phyloP scores from a whole-genome alignment of 2,113 vertebrate species.

The Burhinus oedicnemus region DNA sequence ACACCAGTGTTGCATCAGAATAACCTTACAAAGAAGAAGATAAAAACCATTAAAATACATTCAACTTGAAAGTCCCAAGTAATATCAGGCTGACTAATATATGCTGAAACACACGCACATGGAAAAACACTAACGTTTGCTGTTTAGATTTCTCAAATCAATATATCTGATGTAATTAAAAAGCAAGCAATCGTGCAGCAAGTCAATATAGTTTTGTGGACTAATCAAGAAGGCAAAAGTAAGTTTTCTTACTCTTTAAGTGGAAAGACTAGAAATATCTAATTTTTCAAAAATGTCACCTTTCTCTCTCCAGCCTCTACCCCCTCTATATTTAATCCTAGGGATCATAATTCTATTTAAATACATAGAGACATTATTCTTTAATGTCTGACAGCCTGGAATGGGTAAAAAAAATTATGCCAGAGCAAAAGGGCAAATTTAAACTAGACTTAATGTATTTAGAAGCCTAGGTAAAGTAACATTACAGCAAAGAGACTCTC shows the following conservation, averaged over 20 bases:
- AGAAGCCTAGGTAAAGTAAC: conserved; percentile 30
- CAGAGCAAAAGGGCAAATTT: conserved; percentile 36
- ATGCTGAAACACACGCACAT: not conserved
- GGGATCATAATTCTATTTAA: not conserved
- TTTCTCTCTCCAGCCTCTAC: not conserved
- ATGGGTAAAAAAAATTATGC: not conserved
- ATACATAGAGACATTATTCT: not conserved
- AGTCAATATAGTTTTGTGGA: not conserved
- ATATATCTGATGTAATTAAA: not conserved
- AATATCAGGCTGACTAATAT: not conserved
- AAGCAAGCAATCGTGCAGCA: not conserved
- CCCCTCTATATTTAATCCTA: not conserved
- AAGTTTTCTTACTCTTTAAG: not conserved
- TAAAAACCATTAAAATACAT: not conserved
- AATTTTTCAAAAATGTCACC: not conserved
- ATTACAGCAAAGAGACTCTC: conserved; percentile 10
- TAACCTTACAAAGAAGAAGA: not conserved
- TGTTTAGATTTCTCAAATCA: not conserved
- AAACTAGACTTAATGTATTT: not conserved
- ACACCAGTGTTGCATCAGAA: not conserved
- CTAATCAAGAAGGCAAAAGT: not conserved
- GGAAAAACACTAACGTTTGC: not conserved
- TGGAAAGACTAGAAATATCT: not conserved
- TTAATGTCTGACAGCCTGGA: not conserved
- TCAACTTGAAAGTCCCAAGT: not conserved